Percentiles rank a stretch among this genome's conserved stretches.
phyloP scores from a whole-genome alignment of 2,113 vertebrate species.

The Butastur rufipennis region DNA sequence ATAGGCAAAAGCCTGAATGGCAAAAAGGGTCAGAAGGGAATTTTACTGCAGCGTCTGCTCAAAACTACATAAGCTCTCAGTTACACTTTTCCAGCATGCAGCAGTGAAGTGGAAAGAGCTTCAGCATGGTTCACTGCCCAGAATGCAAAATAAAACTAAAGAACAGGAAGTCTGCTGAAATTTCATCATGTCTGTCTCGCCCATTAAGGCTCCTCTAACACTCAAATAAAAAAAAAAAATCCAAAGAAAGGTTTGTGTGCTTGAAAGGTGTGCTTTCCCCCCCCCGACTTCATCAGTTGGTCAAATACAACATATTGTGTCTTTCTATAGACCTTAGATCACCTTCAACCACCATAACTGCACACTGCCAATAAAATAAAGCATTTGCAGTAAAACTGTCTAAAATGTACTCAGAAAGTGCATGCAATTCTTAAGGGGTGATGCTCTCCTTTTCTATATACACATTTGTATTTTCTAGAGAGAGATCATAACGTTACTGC shows the following conservation, averaged over 20 bases:
- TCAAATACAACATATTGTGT: neutral
- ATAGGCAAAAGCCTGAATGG: neutral
- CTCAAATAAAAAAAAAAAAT: neutral
- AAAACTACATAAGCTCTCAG: conserved; percentile 20
- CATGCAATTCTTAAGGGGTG: neutral
- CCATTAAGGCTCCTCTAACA: neutral
- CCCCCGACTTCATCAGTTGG: neutral
- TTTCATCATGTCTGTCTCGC: neutral
- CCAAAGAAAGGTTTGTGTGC: neutral
- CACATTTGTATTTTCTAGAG: neutral
- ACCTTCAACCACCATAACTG: neutral
- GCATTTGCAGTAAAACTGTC: neutral
- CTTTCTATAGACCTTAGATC: neutral
- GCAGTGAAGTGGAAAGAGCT: conserved; percentile 20
- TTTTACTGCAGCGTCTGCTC: conserved; percentile 32
- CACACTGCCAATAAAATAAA: neutral
- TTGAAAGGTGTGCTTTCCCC: neutral
- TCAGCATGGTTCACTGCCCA: neutral
- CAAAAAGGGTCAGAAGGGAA: conserved; percentile 15
- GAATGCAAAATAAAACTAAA: conserved; percentile 52
- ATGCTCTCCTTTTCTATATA: neutral
- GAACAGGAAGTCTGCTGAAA: conserved; percentile 17
- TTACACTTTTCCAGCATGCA: neutral
- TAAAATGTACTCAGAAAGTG: neutral
- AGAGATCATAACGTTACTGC: neutral